Percentiles rank a stretch among this genome's conserved stretches.
These are phyloP conservation scores for Hippoglossus stenolepis DNA, from an alignment of 2,113 vertebrate species.

Conservation along the genomic window DNA sequence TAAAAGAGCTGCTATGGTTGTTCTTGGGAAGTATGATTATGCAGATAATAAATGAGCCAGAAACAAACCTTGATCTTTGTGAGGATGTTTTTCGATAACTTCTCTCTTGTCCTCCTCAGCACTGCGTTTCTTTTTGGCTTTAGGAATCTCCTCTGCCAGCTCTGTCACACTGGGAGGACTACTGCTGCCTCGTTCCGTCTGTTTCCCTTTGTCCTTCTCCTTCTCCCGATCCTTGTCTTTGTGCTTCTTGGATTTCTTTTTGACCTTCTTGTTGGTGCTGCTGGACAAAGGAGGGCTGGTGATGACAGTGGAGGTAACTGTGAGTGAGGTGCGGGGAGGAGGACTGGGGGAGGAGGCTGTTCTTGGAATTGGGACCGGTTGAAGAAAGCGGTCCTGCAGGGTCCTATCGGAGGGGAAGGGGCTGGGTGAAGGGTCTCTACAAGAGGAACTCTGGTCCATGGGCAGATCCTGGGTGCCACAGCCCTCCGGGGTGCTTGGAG, in stretches of 20 bases:
- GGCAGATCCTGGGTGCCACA: constrained; percentile 88
- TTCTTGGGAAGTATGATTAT: background rate
- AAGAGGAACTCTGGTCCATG: constrained; percentile 82
- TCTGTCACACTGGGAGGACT: constrained; percentile 45
- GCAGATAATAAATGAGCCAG: background rate
- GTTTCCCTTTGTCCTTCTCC: constrained; percentile 72
- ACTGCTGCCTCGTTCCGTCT: constrained; percentile 51
- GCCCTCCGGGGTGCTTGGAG: constrained; percentile 89
- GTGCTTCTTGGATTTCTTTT: constrained; percentile 89
- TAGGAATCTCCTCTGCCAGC: constrained; percentile 55
- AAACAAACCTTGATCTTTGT: constrained; percentile 70
- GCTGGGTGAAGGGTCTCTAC: constrained; percentile 83
- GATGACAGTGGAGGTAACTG: constrained; percentile 70
- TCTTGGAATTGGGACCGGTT: constrained; percentile 48
- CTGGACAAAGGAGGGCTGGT: constrained; percentile 65
- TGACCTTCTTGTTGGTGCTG: constrained; percentile 82
- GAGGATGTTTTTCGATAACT: constrained; percentile 48
- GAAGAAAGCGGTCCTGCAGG: constrained; percentile 70
- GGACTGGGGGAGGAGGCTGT: constrained; percentile 55
- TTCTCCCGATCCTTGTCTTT: constrained; percentile 84
- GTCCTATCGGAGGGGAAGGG: constrained; percentile 57
- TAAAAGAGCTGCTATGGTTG: background rate
- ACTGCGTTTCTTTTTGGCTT: constrained; percentile 72
- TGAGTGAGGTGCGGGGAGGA: constrained; percentile 78
- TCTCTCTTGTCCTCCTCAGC: constrained; percentile 43